Percentiles rank a stretch among this genome's conserved stretches.
These are phyloP conservation scores for Nyctalus aviator DNA, from an alignment of 2,797 vertebrate species.

Conservation along the genomic window DNA sequence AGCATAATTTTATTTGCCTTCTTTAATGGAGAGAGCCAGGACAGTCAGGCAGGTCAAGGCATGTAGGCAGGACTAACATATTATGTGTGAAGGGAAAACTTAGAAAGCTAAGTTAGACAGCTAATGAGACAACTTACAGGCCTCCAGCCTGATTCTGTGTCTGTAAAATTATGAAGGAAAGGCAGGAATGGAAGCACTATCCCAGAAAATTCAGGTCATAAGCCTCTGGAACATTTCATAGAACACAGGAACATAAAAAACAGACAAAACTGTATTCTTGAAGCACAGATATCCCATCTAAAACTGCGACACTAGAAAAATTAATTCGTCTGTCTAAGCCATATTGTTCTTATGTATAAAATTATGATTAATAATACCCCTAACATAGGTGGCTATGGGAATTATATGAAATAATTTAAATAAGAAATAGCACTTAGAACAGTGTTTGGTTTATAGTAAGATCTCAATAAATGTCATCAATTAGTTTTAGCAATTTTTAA, in stretches of 20 bases:
- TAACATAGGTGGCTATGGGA: neutral
- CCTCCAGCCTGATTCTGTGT: neutral
- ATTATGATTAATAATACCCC: neutral
- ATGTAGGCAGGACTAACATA: slow-evolving; percentile 61
- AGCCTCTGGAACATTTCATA: neutral
- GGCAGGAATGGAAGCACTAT: slow-evolving; percentile 44
- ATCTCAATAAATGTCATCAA: neutral
- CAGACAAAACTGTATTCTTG: neutral
- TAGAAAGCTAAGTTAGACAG: slow-evolving; percentile 68
- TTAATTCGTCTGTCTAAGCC: neutral
- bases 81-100: slow-evolving; percentile 65
- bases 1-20: slow-evolving; percentile 74
- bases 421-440: neutral
- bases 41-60: slow-evolving; percentile 64
- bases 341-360: slow-evolving; percentile 11
- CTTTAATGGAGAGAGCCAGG: slow-evolving; percentile 54
- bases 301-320: neutral
- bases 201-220: slow-evolving; percentile 2
- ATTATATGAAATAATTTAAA: neutral
- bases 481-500: slow-evolving; percentile 11
- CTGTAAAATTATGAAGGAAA: slow-evolving; percentile 54
- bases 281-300: neutral
- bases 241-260: neutral
- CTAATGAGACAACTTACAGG: slow-evolving; percentile 67
- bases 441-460: neutral